Conservation (phyloP, 2,888 invertebrate species). For the Cheilosia urbana region DNA sequence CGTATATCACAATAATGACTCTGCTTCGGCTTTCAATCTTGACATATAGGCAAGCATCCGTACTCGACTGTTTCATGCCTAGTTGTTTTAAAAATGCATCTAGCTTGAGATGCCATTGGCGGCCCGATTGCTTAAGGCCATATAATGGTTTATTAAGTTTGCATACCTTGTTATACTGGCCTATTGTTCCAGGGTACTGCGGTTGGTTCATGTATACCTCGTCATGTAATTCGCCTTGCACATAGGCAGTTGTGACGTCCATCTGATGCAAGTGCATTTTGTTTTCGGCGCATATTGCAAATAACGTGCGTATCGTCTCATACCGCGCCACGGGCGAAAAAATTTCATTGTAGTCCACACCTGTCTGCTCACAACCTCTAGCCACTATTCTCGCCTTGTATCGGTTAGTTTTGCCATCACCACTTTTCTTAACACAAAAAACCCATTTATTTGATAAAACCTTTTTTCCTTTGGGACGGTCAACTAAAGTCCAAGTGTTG, state of each 20-base stretch:
- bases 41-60: no score
- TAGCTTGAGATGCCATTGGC: slow-evolving; percentile 5
- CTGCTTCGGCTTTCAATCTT: no score
- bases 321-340: background rate
- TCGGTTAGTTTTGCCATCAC: background rate
- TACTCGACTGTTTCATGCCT: no score
- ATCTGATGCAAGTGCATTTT: no score
- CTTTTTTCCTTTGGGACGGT: background rate
- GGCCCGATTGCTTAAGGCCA: slow-evolving; percentile 2
- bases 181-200: no score
- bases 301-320: background rate
- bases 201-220: background rate
- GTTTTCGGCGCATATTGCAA: no score
- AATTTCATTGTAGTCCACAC: background rate
- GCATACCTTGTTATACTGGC: background rate
- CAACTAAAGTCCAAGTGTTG: background rate
- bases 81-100: background rate
- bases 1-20: no score
- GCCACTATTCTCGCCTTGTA: background rate
- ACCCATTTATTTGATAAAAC: no score
- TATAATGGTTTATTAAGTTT: slow-evolving; percentile 11
- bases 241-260: no score
- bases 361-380: background rate
- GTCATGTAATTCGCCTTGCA: no score
- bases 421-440: background rate